Evolutionary conservation across 1,140 invertebrate species (phyloP), one percentile per base, ranked within the genome.

Genomic region (Saxidomus purpurata): DNA sequence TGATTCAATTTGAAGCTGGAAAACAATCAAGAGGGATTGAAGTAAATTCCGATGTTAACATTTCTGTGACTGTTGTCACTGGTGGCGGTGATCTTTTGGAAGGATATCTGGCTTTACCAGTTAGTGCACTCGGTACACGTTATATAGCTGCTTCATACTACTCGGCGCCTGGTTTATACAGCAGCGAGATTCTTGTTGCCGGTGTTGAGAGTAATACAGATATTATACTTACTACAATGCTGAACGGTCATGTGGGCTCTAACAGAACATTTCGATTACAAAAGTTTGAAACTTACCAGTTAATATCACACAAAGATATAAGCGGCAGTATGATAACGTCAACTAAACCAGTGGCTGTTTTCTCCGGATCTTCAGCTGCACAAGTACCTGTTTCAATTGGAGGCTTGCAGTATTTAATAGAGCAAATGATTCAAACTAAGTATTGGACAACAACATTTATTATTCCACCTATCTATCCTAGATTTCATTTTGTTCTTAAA

Each of bases 61-160:
- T 69, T 19, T 34, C 63, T 8, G 63, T 69, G 4, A 6, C 36
- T 6, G 67, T 22, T 17, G 11, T n/a, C 34, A 13, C n/a, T 4
- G 17, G 3, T 22, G 15, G 0, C n/a, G 28, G 34, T 71, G 9
- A 43, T 4, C 1, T 31, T 15, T 31, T 28, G 17, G 67, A 71
- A n/a, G 67, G 67, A 40, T 71, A 38, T 25, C 38, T 71, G 6
- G 67, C 31, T 25, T 22, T 71, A 8, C 67, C 67, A 28, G 22
- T 38, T 17, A 19, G n/a, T 22, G 67, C 67, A 71, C 19, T 71
- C 13, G 22, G 22, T 40, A 71, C 38, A 1, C 22, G 67, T 38
- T 71, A 71, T 71, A 28, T 71, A 40, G 67, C 67, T 28, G 67
- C 67, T 11, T 71, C 67, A 17, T 71, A 71, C 38, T 28, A 38